Evolutionary conservation across 2,113 vertebrate species (phyloP), one percentile per base, ranked within the genome.

Genomic region (Copsychus sechellarum): DNA sequence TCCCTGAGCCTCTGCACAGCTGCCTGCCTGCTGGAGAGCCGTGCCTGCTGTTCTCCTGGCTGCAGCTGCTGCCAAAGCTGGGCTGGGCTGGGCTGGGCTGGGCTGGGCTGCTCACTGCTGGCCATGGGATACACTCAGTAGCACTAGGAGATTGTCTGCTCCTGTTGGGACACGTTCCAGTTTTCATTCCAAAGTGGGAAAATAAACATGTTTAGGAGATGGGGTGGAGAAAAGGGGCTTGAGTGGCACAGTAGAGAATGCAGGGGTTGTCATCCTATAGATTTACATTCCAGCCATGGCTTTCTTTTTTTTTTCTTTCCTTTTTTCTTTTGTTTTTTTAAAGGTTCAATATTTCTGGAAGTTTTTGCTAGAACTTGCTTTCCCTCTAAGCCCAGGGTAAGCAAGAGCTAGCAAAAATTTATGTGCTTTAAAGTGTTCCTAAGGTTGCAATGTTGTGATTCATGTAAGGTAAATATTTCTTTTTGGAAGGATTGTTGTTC

Each of bases 151-250:
- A 3, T 14, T 54, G 33, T 81, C 73, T 92, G 54, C 33, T 42
- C 2, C 0, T 17, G 26, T 7, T 62, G 58, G 71, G 65, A 25
- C 81, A 29, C 19, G 0, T 45, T 50, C 45, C 62, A 0, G 3
- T 80, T 45, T 28, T 69, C 66, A 14, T 57, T 83, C 36, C 5
- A 8, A 66, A 70, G 43, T 11, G 64, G 58, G 50, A 43, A 38
- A 42, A 61, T 4, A 47, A 66, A 69, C 23, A 3, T 8, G 4
- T 6, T 56, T 47, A 14, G 36, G 84, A 88, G 36, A 24, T 14
- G 14, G 38, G 51, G 29, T 43, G 47, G 56, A 73, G 71, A 50
- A 80, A 45, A 64, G 26, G 56, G 38, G 12, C 4, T 47, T 40
- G n/a, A 87, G n/a, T 6, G 51, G 40, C 57, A 42, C 12, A 43